These are phyloP conservation scores for Tanypteryx hageni DNA, from an alignment of 2,888 invertebrate species.

Conservation along the genomic window DNA sequence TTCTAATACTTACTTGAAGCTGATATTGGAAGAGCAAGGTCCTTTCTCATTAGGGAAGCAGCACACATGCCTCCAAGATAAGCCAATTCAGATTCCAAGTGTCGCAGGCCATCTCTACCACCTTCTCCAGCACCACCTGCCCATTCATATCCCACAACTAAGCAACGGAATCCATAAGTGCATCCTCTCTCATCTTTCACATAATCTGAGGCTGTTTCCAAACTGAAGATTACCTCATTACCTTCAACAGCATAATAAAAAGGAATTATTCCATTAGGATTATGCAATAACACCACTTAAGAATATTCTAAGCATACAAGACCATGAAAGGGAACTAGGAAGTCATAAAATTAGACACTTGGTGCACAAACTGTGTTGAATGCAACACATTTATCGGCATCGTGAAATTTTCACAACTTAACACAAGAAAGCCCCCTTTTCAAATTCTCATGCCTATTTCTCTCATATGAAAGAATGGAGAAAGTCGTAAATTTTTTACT, in stretches of 20 bases:
- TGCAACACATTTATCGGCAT: no score
- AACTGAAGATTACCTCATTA: conserved; percentile 94
- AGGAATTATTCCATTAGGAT: no score
- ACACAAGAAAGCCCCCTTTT: no score
- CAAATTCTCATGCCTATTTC: no score
- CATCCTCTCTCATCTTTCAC: conserved; percentile 91
- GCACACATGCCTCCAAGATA: conserved; percentile 95
- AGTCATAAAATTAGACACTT: no score
- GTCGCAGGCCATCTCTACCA: conserved; percentile 79
- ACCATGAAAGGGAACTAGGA: no score
- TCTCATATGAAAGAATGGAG: no score
- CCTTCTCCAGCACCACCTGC: conserved; percentile 74
- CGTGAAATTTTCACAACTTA: no score
- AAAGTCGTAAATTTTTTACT: no score
- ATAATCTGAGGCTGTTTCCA: conserved; percentile 97
- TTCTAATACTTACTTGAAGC: background rate
- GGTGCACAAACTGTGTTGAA: no score
- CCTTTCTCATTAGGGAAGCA: conserved; percentile 90
- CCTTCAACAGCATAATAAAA: conserved; percentile 76
- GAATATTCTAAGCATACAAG: no score
- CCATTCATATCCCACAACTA: conserved; percentile 85
- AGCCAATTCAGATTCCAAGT: conserved; percentile 92
- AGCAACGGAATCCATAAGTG: conserved; percentile 89
- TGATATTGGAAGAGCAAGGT: conserved; percentile 81
- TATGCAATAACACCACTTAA: no score